A percentile compares a stretch with the other conserved stretches of the same genome.
These are phyloP conservation scores for Trachelus stipa DNA, from an alignment of 2,888 invertebrate genomes.

Conservation along the genomic window DNA sequence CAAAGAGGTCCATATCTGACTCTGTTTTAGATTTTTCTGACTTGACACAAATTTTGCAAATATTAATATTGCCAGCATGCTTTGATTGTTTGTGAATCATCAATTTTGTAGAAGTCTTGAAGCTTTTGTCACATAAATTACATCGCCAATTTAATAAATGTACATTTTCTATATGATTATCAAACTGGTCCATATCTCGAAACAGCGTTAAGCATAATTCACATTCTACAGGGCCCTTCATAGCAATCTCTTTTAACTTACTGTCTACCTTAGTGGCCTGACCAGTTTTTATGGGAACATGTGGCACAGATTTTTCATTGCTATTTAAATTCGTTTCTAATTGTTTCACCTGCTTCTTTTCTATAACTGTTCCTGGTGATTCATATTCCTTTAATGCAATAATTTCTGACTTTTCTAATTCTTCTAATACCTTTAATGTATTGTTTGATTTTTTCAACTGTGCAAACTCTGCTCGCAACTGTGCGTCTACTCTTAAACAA, in stretches of 20 bases:
- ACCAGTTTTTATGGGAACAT: neutral
- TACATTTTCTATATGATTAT: constrained; percentile 35
- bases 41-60: constrained; percentile 20
- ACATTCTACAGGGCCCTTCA: constrained; percentile 35
- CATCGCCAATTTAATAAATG: constrained; percentile 37
- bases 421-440: neutral
- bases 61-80: constrained; percentile 29
- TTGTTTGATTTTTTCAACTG: neutral
- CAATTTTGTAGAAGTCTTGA: constrained; percentile 29
- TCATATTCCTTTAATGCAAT: neutral
- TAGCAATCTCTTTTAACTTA: constrained; percentile 21
- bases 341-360: neutral
- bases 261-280: neutral
- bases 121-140: constrained; percentile 34
- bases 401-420: neutral
- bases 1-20: neutral
- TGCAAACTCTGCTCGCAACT: constrained; percentile 29
- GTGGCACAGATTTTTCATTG: neutral
- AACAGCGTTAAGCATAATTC: constrained; percentile 40
- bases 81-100: constrained; percentile 30
- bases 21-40: constrained; percentile 1
- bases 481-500: constrained; percentile 35
- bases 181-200: constrained; percentile 35
- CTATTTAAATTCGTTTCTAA: neutral
- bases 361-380: neutral